Conservation (phyloP, 92 coral and sea anemone genomes). For the Phenganax stokvisi region DNA sequence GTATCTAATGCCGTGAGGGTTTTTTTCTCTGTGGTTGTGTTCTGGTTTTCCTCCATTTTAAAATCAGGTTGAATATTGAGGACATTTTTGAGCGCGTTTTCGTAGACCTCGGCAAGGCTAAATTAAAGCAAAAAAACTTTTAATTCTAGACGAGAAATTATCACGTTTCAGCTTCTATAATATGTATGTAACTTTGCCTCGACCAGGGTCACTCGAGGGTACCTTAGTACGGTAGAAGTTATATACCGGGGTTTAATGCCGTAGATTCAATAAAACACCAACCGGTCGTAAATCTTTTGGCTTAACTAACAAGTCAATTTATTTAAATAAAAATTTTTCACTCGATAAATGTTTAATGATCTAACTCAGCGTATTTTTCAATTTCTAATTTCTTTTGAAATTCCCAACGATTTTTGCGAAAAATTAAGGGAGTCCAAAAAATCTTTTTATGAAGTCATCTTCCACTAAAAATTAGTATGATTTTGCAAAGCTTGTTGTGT, state of each 20-base stretch:
- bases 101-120: conserved; percentile 85
- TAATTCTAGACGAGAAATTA: neutral
- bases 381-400: neutral
- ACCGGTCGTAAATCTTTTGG: neutral
- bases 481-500: neutral
- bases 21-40: neutral
- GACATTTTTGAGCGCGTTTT: conserved; percentile 74
- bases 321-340: neutral
- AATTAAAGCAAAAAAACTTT: conserved; percentile 4
- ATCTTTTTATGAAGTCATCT: neutral
- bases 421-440: no score
- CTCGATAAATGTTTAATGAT: conserved; percentile 18
- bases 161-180: no score
- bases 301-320: conserved; percentile 18
- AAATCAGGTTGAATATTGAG: conserved; percentile 67
- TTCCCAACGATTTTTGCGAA: neutral
- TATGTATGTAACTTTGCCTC: neutral
- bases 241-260: neutral
- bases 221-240: neutral
- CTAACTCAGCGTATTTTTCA: neutral
- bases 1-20: conserved; percentile 35
- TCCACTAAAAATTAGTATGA: conserved; percentile 3
- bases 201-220: neutral
- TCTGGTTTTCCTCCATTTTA: conserved; percentile 56
- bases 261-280: neutral